A percentile compares a stretch with the other conserved stretches of the same genome.
Conservation (phyloP, 2,888 invertebrate genomes). For the Hydrotaea cyrtoneurina region DNA sequence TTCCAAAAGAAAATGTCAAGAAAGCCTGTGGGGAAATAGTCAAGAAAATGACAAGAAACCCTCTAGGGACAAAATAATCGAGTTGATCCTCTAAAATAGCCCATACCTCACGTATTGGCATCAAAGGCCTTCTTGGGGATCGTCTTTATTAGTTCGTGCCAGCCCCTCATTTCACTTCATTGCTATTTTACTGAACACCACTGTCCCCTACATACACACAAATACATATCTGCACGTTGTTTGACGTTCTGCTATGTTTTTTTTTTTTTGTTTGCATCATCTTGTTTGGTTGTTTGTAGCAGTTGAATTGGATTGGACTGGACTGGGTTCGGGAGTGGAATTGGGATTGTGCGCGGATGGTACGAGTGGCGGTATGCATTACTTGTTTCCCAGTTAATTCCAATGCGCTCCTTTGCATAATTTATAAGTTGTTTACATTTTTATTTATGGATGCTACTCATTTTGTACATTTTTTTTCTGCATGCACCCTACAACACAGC, state of each 20-base stretch:
- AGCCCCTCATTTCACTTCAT: too few relatives aligned
- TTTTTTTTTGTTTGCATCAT: neutral
- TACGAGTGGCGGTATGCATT: constrained; percentile 9
- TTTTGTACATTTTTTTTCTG: constrained; percentile 5
- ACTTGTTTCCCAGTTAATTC: constrained; percentile 53
- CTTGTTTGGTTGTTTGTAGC: constrained; percentile 24
- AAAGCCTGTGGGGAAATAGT: too few relatives aligned
- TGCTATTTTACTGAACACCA: neutral
- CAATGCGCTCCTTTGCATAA: constrained; percentile 63
- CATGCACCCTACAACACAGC: constrained; percentile 10
- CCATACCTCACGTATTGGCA: too few relatives aligned
- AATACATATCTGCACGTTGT: constrained; percentile 35
- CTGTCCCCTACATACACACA: neutral
- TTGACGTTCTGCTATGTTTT: constrained; percentile 44
- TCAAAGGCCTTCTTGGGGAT: too few relatives aligned
- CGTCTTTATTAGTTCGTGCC: too few relatives aligned
- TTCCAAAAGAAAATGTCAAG: too few relatives aligned
- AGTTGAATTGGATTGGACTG: neutral
- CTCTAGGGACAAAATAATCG: too few relatives aligned
- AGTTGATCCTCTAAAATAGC: too few relatives aligned
- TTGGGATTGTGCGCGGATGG: neutral
- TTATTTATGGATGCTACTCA: constrained; percentile 50
- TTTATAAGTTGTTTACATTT: constrained; percentile 65
- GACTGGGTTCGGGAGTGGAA: neutral
- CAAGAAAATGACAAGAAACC: too few relatives aligned